phyloP scores from a whole-genome alignment of 2,113 vertebrate species.

The Theristicus caerulescens region DNA sequence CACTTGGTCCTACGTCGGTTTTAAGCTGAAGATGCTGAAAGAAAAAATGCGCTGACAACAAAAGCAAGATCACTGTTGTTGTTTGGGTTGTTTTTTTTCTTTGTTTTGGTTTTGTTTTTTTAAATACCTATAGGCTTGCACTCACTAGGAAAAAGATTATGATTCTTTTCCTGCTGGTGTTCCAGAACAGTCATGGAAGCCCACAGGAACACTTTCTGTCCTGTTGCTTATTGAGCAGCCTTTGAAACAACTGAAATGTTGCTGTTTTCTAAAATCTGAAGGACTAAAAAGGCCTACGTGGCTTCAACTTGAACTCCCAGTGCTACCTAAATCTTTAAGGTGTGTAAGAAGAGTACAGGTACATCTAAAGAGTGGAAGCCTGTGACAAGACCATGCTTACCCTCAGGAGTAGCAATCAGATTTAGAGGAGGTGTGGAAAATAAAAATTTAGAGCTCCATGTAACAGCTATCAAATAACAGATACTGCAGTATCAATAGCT shows the following conservation, averaged over 20 bases:
- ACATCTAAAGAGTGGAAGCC: background rate
- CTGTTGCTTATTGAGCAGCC: background rate
- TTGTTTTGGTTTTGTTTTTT: background rate
- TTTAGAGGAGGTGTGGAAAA: background rate
- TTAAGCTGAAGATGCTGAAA: background rate
- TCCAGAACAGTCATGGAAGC: background rate
- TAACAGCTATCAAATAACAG: background rate
- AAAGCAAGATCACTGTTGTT: background rate
- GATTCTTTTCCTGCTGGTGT: background rate
- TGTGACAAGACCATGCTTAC: background rate
- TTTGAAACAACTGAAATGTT: background rate
- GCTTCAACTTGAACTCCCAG: background rate
- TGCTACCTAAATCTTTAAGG: background rate
- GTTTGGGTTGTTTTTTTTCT: background rate
- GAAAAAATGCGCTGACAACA: background rate
- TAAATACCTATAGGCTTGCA: background rate
- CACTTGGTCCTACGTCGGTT: background rate
- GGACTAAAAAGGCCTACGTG: background rate
- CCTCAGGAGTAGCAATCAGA: background rate
- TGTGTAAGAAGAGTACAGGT: background rate
- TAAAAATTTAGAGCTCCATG: background rate
- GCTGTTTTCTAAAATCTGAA: background rate
- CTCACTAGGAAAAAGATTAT: background rate
- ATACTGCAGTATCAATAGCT: background rate
- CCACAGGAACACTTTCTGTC: background rate